phyloP scores from a whole-genome alignment of 2,797 vertebrate species.

The Ctenochaetus hawaiiensis region DNA sequence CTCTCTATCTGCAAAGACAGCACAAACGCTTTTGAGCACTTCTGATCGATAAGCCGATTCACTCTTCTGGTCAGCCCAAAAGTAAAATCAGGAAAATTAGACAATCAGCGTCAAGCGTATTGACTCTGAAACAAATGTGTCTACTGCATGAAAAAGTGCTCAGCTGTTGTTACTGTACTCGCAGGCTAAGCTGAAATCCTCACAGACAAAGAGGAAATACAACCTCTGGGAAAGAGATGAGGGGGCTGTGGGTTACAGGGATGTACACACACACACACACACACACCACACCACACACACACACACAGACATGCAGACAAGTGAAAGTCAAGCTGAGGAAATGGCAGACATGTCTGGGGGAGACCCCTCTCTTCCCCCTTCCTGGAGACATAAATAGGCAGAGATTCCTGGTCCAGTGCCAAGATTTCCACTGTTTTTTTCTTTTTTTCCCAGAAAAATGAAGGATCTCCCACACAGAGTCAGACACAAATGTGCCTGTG shows the following conservation, averaged over 20 bases:
- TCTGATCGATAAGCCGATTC: conserved; percentile 63
- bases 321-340: conserved; percentile 56
- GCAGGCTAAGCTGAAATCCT: conserved; percentile 41
- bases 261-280: conserved; percentile 19
- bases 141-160: conserved; percentile 19
- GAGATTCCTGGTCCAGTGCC: conserved; percentile 49
- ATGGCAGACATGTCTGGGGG: conserved; percentile 59
- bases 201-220: conserved; percentile 41
- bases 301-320: not conserved
- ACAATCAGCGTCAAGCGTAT: not conserved
- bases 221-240: conserved; percentile 36
- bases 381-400: conserved; percentile 62
- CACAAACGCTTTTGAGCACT: conserved; percentile 52
- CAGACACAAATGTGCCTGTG: not conserved
- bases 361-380: conserved; percentile 46
- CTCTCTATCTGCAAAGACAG: conserved; percentile 51
- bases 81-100: conserved; percentile 31
- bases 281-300: conserved; percentile 26
- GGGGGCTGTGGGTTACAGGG: conserved; percentile 1
- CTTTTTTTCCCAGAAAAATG: conserved; percentile 14
- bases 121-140: conserved; percentile 40
- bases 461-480: not conserved
- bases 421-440: conserved; percentile 29
- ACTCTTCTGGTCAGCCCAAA: not conserved
- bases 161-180: conserved; percentile 23